A percentile compares a stretch with the other conserved stretches of the same genome.
These are phyloP conservation scores for Acanthurus tractus DNA, from an alignment of 2,797 vertebrate species.

Conservation along the genomic window DNA sequence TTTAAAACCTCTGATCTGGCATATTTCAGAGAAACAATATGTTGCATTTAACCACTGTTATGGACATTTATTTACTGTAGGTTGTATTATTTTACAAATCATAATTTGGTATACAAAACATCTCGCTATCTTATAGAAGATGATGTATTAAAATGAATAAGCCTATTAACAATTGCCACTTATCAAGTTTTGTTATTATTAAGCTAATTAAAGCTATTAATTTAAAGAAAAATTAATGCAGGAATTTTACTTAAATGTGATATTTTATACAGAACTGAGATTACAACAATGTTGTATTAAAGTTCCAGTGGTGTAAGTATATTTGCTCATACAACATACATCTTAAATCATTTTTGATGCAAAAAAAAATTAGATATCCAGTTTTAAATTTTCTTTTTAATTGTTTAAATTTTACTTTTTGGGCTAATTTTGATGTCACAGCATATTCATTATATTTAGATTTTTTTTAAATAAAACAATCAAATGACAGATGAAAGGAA, in stretches of 20 bases:
- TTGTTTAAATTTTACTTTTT: neutral
- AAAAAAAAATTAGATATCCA: neutral
- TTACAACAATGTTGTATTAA: neutral
- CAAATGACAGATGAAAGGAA: no score
- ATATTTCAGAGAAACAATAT: neutral
- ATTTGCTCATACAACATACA: neutral
- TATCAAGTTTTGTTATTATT: neutral
- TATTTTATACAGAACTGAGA: neutral
- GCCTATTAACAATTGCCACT: neutral
- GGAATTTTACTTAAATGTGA: neutral
- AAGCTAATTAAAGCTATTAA: neutral
- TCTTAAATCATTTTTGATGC: neutral
- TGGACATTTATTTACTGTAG: neutral
- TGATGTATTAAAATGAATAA: neutral
- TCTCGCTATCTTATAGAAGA: neutral
- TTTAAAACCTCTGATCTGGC: no score
- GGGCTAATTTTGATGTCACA: no score
- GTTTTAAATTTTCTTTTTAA: neutral
- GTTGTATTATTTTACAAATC: neutral
- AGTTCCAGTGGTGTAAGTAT: neutral
- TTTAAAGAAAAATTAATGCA: neutral
- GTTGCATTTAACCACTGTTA: neutral
- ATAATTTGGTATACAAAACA: neutral
- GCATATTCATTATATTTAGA: no score
- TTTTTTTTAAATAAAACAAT: no score